phyloP scores from a whole-genome alignment of 2,113 vertebrate genomes.

The Mixornis gularis region DNA sequence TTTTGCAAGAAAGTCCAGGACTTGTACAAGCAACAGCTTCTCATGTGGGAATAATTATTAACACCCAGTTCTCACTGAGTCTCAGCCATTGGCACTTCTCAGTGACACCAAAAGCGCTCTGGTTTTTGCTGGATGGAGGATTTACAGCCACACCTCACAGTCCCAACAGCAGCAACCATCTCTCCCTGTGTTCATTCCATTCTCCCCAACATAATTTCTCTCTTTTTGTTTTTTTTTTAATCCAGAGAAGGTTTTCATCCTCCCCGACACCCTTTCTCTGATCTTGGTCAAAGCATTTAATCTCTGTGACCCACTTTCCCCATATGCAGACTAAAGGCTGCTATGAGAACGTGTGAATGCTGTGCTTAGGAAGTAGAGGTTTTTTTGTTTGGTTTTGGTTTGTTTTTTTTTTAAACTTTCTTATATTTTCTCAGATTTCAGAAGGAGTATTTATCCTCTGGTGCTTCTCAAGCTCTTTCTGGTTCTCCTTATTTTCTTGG shows the following conservation, averaged over 20 bases:
- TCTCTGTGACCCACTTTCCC: constrained; percentile 2
- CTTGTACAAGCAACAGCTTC: not conserved
- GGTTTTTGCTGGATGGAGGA: not conserved
- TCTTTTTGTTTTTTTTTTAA: not conserved
- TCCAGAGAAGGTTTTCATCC: not conserved
- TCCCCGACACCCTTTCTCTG: not conserved
- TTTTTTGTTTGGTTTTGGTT: not conserved
- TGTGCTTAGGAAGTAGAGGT: not conserved
- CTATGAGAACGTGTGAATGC: not conserved
- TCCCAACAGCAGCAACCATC: not conserved
- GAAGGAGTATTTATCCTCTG: not conserved
- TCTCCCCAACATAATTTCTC: not conserved
- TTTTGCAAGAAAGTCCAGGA: not conserved
- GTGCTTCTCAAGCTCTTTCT: not conserved
- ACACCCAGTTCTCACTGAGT: not conserved
- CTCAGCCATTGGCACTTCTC: not conserved
- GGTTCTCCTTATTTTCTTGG: not conserved
- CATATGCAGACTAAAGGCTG: not conserved
- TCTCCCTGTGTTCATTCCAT: not conserved
- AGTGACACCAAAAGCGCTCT: not conserved
- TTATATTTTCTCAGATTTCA: not conserved
- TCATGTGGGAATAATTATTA: not conserved
- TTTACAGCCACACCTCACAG: not conserved
- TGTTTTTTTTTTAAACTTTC: not conserved
- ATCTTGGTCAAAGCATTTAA: constrained; percentile 15